A percentile compares a stretch with the other conserved stretches of the same genome.
Evolutionary conservation across 2,888 invertebrate genomes (phyloP).

Genomic region (Lomographa bimaculata): DNA sequence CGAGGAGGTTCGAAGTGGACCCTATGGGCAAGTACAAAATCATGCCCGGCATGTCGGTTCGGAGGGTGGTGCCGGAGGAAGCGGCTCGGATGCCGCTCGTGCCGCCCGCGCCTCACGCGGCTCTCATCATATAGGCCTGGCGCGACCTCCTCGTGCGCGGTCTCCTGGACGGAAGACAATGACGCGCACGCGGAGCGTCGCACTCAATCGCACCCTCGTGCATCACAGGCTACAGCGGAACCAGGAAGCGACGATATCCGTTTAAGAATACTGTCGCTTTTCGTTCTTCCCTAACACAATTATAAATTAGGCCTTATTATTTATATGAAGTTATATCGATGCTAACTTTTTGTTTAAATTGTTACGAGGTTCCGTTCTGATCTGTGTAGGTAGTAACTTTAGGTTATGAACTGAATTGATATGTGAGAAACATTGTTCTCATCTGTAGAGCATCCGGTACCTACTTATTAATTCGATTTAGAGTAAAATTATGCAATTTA

Average conservation of each 20-base stretch:
- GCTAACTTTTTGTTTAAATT: conserved; percentile 25
- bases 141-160: conserved; percentile 81
- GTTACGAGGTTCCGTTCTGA: too few relatives aligned
- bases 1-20: conserved; percentile 73
- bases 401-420: too few relatives aligned
- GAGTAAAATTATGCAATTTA: too few relatives aligned
- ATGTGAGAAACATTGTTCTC: conserved; percentile 17
- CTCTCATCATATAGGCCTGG: conserved; percentile 78
- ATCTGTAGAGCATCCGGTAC: too few relatives aligned
- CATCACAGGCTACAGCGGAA: conserved; percentile 7
- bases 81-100: conserved; percentile 48
- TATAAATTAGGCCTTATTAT: conserved; percentile 45
- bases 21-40: conserved; percentile 81
- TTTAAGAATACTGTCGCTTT: conserved; percentile 15
- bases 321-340: conserved; percentile 40
- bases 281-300: conserved; percentile 27
- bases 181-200: conserved; percentile 70
- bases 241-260: conserved; percentile 4
- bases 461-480: too few relatives aligned
- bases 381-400: too few relatives aligned
- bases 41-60: conserved; percentile 55
- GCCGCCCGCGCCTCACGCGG: conserved; percentile 67
- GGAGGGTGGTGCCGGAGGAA: conserved; percentile 36
- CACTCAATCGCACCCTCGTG: conserved; percentile 23
- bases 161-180: conserved; percentile 66